Evolutionary conservation across 2,888 invertebrate genomes (phyloP).

Genomic region (Tipula helvola): DNA sequence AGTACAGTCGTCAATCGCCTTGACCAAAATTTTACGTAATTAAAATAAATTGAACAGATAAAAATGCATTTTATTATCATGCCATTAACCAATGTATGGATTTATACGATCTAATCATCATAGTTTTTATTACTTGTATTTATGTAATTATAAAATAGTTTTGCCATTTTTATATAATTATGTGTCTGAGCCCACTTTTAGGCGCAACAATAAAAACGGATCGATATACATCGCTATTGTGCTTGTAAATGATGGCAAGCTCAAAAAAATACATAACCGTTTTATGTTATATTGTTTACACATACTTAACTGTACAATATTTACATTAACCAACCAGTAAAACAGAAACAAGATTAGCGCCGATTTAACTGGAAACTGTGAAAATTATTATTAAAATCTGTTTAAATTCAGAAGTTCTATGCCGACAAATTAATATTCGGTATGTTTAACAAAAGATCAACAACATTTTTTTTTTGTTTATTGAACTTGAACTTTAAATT

Average conservation of each 20-base stretch:
- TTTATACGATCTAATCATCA: not conserved
- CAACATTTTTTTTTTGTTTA: too few species aligned
- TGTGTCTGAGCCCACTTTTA: not conserved
- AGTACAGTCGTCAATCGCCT: not conserved
- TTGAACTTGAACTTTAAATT: too few species aligned
- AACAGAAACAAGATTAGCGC: too few species aligned
- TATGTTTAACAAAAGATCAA: too few species aligned
- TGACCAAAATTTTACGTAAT: not conserved
- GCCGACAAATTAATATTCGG: not conserved
- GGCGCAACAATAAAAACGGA: not conserved
- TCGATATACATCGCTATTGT: not conserved
- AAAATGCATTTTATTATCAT: not conserved
- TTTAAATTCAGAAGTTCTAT: not conserved
- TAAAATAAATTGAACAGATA: not conserved
- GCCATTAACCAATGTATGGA: not conserved
- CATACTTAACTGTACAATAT: too few species aligned
- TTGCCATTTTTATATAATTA: not conserved
- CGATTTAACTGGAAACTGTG: too few species aligned
- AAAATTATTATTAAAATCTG: too few species aligned
- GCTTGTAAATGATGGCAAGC: too few species aligned
- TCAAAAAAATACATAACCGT: too few species aligned
- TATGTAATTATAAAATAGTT: not conserved
- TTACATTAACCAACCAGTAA: too few species aligned
- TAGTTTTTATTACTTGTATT: not conserved
- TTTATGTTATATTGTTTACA: too few species aligned